Conservation (phyloP, 2,888 invertebrate species). For the Chymomyza procnemis region DNA sequence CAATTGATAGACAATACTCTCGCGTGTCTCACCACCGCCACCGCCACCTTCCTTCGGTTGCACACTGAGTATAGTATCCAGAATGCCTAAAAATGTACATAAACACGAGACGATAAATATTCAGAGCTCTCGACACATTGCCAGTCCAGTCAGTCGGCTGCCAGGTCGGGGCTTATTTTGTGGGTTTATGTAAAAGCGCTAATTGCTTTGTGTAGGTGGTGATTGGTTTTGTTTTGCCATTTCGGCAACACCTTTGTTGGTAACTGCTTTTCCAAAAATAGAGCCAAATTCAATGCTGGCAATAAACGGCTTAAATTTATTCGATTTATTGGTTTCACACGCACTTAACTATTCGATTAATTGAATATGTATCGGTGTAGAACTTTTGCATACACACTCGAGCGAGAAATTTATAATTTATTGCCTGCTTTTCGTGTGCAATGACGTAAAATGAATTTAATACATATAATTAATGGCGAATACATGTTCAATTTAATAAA, state of each 20-base stretch:
- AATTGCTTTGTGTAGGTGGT: conserved; percentile 34
- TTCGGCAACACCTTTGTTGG: not conserved
- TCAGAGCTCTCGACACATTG: not conserved
- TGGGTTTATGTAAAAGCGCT: conserved; percentile 43
- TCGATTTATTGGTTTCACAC: conserved; percentile 30
- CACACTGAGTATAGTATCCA: conserved; percentile 96
- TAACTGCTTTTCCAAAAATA: conserved; percentile 13
- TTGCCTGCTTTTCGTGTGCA: conserved; percentile 19
- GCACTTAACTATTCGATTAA: conserved; percentile 7
- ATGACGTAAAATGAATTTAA: conserved; percentile 27
- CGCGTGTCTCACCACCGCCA: conserved; percentile 94
- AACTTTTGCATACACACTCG: conserved; percentile 26
- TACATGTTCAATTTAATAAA: not conserved
- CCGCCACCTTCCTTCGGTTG: conserved; percentile 97
- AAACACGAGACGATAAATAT: not conserved
- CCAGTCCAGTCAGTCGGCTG: not conserved
- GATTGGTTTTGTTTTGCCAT: conserved; percentile 22
- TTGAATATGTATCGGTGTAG: conserved; percentile 33
- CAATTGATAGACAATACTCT: conserved; percentile 92
- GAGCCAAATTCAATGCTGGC: conserved; percentile 1
- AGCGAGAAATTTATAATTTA: conserved; percentile 36
- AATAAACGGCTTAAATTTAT: conserved; percentile 25
- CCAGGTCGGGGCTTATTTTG: not conserved
- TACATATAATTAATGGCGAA: conserved; percentile 8
- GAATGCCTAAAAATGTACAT: conserved; percentile 81